Conservation (phyloP, 2,888 invertebrate species). For the Entomobrya multifasciata region DNA sequence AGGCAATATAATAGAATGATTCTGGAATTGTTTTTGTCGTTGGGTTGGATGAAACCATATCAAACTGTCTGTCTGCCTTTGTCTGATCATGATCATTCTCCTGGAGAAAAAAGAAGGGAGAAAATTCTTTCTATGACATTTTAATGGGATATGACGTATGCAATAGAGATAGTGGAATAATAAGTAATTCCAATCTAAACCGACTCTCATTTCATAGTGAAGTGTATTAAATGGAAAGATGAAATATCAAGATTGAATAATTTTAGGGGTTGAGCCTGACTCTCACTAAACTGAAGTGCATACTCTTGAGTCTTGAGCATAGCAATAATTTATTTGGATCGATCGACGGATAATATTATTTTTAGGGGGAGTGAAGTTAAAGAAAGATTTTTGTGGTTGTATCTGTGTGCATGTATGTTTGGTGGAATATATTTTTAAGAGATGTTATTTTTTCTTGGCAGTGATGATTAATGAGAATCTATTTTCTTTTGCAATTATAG, state of each 20-base stretch:
- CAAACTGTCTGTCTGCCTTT: conserved; percentile 38
- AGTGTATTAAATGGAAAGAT: conserved; percentile 64
- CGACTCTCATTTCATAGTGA: conserved; percentile 58
- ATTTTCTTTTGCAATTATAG: conserved; percentile 82
- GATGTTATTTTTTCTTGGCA: not conserved
- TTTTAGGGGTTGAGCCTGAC: conserved; percentile 40
- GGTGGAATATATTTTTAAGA: not conserved
- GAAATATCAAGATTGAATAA: conserved; percentile 61
- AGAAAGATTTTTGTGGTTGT: too few relatives aligned
- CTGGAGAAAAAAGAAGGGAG: conserved; percentile 30
- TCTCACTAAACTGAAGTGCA: not conserved
- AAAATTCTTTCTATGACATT: conserved; percentile 62
- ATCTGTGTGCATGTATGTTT: not conserved
- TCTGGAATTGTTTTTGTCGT: not conserved
- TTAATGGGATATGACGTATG: conserved; percentile 67
- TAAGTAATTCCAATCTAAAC: conserved; percentile 36
- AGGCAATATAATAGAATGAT: too few relatives aligned
- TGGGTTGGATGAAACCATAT: too few relatives aligned
- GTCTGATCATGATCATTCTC: conserved; percentile 45
- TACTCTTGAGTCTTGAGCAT: conserved; percentile 23
- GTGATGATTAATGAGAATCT: conserved; percentile 64
- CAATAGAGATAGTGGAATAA: conserved; percentile 42
- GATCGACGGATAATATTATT: conserved; percentile 46
- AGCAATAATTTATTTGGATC: conserved; percentile 26
- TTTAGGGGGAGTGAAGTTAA: conserved; percentile 14